These are phyloP conservation scores for Sula dactylatra DNA, from an alignment of 2,113 vertebrate genomes.

Conservation along the genomic window DNA sequence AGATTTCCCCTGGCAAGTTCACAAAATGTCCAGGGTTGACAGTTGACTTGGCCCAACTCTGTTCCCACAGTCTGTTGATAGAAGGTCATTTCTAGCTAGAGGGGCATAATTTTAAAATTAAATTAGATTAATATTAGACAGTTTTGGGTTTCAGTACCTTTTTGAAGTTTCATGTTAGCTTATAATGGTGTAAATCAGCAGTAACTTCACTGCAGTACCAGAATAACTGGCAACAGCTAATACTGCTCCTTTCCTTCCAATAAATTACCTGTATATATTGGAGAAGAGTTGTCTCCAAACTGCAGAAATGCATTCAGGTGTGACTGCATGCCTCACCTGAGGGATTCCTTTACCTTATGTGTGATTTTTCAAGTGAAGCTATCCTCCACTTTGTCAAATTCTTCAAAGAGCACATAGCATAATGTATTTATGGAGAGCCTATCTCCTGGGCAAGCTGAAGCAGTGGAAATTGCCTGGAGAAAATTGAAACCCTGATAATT, in stretches of 20 bases:
- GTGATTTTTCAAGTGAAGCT: slow-evolving; percentile 47
- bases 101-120: neutral
- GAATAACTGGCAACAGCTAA: neutral
- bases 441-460: slow-evolving; percentile 70
- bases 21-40: neutral
- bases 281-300: slow-evolving; percentile 46
- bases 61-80: neutral
- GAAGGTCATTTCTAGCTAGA: neutral
- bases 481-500: slow-evolving; percentile 76
- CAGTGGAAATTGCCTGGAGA: slow-evolving; percentile 61
- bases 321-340: slow-evolving; percentile 39
- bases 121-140: slow-evolving; percentile 22
- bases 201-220: neutral
- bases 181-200: neutral
- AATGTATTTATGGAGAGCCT: slow-evolving; percentile 65
- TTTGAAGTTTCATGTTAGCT: neutral
- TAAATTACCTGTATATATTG: slow-evolving; percentile 39
- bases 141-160: slow-evolving; percentile 17
- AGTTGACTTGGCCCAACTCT: neutral
- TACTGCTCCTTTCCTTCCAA: neutral
- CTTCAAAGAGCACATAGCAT: slow-evolving; percentile 48
- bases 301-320: slow-evolving; percentile 38
- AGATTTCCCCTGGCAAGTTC: neutral
- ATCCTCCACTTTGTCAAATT: slow-evolving; percentile 60
- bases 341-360: slow-evolving; percentile 61